phyloP scores from a whole-genome alignment of 64 coral and sea anemone species.

The Catalaphyllia jardinei region DNA sequence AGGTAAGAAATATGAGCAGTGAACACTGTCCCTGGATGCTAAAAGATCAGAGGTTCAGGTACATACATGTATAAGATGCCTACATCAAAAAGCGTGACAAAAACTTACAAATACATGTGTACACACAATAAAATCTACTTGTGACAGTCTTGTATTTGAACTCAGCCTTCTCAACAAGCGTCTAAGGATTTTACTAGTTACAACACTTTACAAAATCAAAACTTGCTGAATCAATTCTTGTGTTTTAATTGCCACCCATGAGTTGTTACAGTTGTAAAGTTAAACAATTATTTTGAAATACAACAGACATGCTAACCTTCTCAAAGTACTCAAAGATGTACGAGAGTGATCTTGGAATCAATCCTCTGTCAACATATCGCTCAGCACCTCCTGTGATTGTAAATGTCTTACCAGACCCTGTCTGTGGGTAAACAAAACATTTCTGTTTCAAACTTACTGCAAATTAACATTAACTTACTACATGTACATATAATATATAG shows the following conservation, averaged over 20 bases:
- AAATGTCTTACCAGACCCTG: conserved; percentile 98
- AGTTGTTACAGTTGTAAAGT: neutral
- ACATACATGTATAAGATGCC: too few relatives aligned
- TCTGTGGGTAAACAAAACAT: conserved; percentile 54
- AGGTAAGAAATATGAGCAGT: conserved; percentile 95
- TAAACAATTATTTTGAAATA: neutral
- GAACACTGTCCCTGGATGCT: conserved; percentile 90
- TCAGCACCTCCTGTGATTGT: conserved; percentile 98
- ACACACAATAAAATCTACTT: too few relatives aligned
- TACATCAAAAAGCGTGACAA: too few relatives aligned
- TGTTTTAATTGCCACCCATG: too few relatives aligned
- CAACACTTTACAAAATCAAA: too few relatives aligned
- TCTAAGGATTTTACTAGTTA: too few relatives aligned
- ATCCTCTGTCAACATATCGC: conserved; percentile 87
- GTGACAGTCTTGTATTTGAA: too few relatives aligned
- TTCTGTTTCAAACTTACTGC: neutral
- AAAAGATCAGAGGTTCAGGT: neutral
- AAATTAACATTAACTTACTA: neutral
- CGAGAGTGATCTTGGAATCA: conserved; percentile 93
- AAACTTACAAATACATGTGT: too few relatives aligned
- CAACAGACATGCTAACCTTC: conserved; percentile 44
- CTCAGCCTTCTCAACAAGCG: too few relatives aligned
- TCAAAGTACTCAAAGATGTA: conserved; percentile 99
- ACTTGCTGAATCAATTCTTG: too few relatives aligned
- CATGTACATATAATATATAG: too few relatives aligned